These are phyloP conservation scores for Cheilosia grossa DNA, from an alignment of 2,888 invertebrate genomes.

Conservation along the genomic window DNA sequence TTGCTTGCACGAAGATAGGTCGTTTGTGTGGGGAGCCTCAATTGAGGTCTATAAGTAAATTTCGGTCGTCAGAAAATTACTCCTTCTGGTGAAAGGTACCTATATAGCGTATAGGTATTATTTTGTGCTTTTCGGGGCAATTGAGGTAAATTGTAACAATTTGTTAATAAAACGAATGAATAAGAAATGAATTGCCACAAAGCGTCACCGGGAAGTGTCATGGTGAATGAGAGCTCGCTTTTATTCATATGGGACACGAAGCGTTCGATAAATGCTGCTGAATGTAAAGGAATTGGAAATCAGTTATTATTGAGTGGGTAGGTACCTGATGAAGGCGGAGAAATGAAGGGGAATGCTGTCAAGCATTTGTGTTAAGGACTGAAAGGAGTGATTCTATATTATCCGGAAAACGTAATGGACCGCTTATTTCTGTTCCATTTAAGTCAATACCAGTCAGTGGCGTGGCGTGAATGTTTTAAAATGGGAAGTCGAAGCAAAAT, in stretches of 20 bases:
- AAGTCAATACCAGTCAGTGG: too few species aligned
- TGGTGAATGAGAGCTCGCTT: background rate
- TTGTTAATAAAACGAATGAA: conserved; percentile 33
- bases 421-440: too few species aligned
- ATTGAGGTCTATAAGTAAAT: conserved; percentile 5
- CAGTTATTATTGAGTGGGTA: too few species aligned
- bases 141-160: conserved; percentile 33
- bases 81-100: background rate
- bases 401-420: too few species aligned
- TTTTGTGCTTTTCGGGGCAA: conserved; percentile 1
- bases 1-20: conserved; percentile 54
- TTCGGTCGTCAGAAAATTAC: background rate
- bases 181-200: background rate
- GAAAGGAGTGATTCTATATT: too few species aligned
- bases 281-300: too few species aligned
- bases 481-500: too few species aligned
- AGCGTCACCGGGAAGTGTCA: conserved; percentile 5
- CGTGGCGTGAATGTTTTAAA: too few species aligned
- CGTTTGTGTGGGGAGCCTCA: background rate
- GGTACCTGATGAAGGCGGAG: too few species aligned
- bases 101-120: background rate
- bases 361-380: too few species aligned
- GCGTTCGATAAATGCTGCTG: too few species aligned
- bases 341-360: too few species aligned
- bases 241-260: background rate